A percentile compares a stretch with the other conserved stretches of the same genome.
Evolutionary conservation across 2,113 vertebrate species (phyloP).

Genomic region (Phrynosoma blainvillii): DNA sequence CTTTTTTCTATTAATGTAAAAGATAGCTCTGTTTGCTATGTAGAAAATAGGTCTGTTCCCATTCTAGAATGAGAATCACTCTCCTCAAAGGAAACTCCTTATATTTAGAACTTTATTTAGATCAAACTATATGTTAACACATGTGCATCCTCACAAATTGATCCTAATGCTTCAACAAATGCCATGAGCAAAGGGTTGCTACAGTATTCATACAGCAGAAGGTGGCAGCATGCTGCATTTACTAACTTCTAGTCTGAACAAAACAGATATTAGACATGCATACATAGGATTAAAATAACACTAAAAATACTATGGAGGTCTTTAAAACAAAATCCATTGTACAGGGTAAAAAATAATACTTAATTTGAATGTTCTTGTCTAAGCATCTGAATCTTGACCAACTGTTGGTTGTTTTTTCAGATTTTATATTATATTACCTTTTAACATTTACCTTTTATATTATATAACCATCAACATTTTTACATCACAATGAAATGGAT

Average conservation of each 20-base stretch:
- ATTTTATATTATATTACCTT: no score
- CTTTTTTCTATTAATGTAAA: no score
- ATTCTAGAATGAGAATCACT: slow-evolving; percentile 10
- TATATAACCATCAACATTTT: background rate
- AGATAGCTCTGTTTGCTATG: background rate
- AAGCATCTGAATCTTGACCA: background rate
- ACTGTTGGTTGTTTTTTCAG: no score
- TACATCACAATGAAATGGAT: background rate
- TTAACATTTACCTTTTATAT: no score
- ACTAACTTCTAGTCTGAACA: rapidly evolving
- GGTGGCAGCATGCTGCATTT: background rate
- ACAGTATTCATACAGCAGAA: slow-evolving; percentile 35
- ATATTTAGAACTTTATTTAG: slow-evolving; percentile 17
- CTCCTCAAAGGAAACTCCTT: background rate
- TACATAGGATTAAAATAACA: background rate
- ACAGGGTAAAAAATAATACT: background rate
- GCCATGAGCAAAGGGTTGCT: slow-evolving; percentile 13
- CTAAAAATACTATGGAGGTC: background rate
- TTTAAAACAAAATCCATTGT: background rate
- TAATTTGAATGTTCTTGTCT: background rate
- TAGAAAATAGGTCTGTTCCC: background rate
- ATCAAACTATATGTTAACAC: background rate
- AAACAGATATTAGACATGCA: background rate
- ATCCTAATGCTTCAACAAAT: slow-evolving; percentile 4
- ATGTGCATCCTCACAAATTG: background rate